Evolutionary conservation across 2,888 invertebrate species (phyloP), one percentile per base, ranked within the genome.

Genomic region (Metopia argyrocephala): DNA sequence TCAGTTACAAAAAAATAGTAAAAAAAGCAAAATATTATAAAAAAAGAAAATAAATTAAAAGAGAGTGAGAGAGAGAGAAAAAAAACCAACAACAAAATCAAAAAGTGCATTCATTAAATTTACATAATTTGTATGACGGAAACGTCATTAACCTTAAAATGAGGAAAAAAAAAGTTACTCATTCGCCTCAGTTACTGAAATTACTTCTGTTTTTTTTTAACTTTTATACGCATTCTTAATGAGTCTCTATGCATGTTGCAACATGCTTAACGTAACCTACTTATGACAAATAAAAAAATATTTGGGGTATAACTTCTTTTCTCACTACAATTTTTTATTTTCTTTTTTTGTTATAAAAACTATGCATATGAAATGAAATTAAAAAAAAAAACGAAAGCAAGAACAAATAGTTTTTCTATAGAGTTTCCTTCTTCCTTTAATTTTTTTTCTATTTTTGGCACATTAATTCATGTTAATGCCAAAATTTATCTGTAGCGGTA

Each of bases 151-250:
- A 84, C 84, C 84, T 84, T 82, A 82, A 84, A 83, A 81, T 66
- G 9, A 38, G 61, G 82, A 83, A 82, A 76, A 76, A 79, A 75
- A 76, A 76, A 64, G 82, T 82, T 83, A 64, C 80, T 76, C 84
- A 82, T 82, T 84, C 83, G 83, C 75, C 79, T 74, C 71, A 85
- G 84, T 85, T 82, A 82, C 83, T 86, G 84, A 84, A 85, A 86
- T 85, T 86, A 86, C 85, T 86, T 84, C 84, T 85, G 85, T 82
- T 85, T 76, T 76, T 83, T 64, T 73, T 54, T 76, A 83, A 82
- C 82, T 68, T 75, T 83, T 79, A 80, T 71, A 64, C 68, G 80
- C 74, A 71, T 62, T 74, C 78, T 66, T 78, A 71, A 74, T 79
- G 68, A 73, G 69, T 56, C 46, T 76, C 68, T 82, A 76, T 83